Percentiles rank a stretch among this genome's conserved stretches.
These are phyloP conservation scores for Artibeus lituratus DNA, from an alignment of 2,797 vertebrate species.

Conservation along the genomic window DNA sequence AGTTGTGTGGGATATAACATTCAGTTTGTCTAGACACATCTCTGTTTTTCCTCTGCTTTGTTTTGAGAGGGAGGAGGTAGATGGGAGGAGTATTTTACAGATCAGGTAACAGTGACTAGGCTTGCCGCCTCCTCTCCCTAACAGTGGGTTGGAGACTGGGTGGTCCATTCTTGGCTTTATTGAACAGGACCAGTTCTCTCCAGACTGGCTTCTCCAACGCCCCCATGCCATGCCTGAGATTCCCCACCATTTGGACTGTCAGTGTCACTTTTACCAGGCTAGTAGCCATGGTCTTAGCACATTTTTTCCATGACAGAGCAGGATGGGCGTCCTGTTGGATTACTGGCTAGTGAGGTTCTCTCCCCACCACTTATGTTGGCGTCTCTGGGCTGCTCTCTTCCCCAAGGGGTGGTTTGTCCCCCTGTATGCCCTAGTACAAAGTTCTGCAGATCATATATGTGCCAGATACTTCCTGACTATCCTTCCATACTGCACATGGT, in stretches of 20 bases:
- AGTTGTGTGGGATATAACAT: neutral
- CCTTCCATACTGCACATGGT: neutral
- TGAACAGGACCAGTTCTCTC: neutral
- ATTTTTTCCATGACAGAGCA: rapidly evolving
- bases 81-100: neutral
- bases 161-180: neutral
- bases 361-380: rapidly evolving
- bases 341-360: too few relatives aligned
- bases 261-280: neutral
- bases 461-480: rapidly evolving
- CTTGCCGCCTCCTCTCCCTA: neutral
- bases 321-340: neutral
- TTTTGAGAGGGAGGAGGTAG: neutral
- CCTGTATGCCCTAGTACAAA: neutral
- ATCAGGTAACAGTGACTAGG: neutral
- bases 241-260: neutral
- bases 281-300: neutral
- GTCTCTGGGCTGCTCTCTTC: neutral
- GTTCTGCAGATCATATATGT: neutral
- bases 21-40: neutral
- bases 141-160: neutral
- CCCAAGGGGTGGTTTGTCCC: neutral
- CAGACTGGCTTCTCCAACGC: neutral
- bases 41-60: neutral
- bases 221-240: rapidly evolving